A percentile compares a stretch with the other conserved stretches of the same genome.
These are phyloP conservation scores for Phytoseiulus persimilis DNA, from an alignment of 2,888 invertebrate species.

Conservation along the genomic window DNA sequence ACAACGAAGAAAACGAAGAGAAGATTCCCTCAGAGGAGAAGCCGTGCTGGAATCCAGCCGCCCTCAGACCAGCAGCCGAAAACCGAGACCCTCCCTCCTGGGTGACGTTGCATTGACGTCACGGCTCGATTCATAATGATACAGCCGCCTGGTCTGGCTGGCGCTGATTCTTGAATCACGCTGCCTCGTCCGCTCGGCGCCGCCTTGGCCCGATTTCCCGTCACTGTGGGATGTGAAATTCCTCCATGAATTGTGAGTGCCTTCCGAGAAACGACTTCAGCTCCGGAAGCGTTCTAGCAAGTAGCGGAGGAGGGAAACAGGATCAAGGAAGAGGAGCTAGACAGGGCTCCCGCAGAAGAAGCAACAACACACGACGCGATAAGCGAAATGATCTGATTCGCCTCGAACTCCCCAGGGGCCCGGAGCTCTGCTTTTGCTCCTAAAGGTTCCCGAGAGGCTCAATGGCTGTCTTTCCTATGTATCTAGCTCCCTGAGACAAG, in stretches of 20 bases:
- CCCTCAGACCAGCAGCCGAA: background rate
- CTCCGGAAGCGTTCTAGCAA: too few species aligned
- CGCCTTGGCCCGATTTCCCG: background rate
- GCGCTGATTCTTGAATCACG: background rate
- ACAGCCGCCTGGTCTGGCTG: background rate
- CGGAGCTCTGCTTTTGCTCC: background rate
- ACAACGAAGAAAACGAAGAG: background rate
- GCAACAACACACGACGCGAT: background rate
- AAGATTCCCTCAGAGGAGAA: background rate
- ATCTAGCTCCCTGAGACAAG: background rate
- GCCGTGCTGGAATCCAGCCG: background rate
- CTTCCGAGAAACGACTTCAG: too few species aligned
- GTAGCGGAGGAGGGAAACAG: background rate
- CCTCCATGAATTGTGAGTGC: too few species aligned
- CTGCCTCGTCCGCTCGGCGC: background rate
- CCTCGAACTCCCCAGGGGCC: background rate
- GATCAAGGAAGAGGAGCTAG: background rate
- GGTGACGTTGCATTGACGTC: background rate
- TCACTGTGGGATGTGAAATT: too few species aligned
- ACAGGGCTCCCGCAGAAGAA: background rate
- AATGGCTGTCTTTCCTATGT: background rate
- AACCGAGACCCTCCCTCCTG: background rate
- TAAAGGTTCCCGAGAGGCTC: background rate
- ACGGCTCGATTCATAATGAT: slow-evolving; percentile 5
- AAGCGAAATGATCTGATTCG: background rate